These are phyloP conservation scores for silkworm (Bombyx mori) DNA, from an alignment of 1,140 invertebrate genomes.

Conservation along the genomic window DNA sequence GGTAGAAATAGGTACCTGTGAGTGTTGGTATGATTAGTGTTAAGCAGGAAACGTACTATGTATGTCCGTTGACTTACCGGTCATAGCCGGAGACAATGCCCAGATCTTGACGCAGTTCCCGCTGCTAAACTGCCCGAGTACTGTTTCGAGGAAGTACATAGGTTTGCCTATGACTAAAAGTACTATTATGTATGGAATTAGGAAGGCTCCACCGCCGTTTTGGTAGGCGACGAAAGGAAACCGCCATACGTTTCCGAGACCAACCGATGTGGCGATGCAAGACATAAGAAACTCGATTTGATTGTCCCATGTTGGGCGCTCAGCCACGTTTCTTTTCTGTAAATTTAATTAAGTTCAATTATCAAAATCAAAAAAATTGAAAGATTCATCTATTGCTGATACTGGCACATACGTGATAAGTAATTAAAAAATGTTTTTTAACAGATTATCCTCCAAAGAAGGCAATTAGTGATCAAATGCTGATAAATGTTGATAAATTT, in stretches of 20 bases:
- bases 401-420: too few species aligned
- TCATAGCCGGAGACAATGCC: conserved; percentile 73
- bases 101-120: conserved; percentile 80
- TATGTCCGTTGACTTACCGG: conserved; percentile 62
- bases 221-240: conserved; percentile 90
- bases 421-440: too few species aligned
- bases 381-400: too few species aligned
- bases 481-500: too few species aligned
- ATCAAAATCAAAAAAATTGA: too few species aligned
- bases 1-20: too few species aligned
- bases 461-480: too few species aligned
- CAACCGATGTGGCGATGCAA: conserved; percentile 90
- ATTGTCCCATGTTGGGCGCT: conserved; percentile 83
- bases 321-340: background rate
- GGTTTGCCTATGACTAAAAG: conserved; percentile 89
- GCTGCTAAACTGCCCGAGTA: conserved; percentile 84
- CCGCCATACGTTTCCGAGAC: conserved; percentile 90
- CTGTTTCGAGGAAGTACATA: conserved; percentile 91
- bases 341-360: too few species aligned
- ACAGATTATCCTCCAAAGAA: too few species aligned
- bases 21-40: too few species aligned
- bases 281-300: conserved; percentile 91
- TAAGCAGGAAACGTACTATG: too few species aligned
- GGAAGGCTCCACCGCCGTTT: conserved; percentile 87
- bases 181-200: conserved; percentile 88